Percentiles rank a stretch among this genome's conserved stretches.
Evolutionary conservation across 2,888 invertebrate genomes (phyloP).

Genomic region (Periphyllus acericola): DNA sequence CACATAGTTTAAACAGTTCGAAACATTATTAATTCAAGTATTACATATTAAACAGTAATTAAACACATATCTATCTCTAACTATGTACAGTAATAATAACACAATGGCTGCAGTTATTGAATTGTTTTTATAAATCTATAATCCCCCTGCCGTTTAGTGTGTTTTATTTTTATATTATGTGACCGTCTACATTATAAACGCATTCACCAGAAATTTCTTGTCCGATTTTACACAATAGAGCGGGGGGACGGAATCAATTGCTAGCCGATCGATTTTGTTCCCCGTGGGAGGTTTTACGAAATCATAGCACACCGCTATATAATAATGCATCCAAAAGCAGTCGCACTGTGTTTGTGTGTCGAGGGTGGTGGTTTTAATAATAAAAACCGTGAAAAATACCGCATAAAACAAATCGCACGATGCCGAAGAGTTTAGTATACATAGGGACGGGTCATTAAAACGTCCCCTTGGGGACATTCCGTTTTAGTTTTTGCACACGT

Average conservation of each 20-base stretch:
- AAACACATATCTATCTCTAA: not conserved
- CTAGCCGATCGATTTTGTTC: conserved; percentile 31
- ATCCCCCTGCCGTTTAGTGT: not conserved
- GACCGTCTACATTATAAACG: not conserved
- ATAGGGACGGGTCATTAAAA: conserved; percentile 33
- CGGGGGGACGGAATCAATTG: not conserved
- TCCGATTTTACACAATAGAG: not conserved
- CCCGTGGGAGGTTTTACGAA: conserved; percentile 25
- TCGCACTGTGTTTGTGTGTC: too few relatives aligned
- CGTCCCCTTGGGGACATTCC: conserved; percentile 33
- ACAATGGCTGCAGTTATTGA: not conserved
- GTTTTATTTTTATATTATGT: not conserved
- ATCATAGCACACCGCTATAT: conserved; percentile 3
- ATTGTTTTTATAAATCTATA: not conserved
- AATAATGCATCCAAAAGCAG: conserved; percentile 25
- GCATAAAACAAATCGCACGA: conserved; percentile 32
- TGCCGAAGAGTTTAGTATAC: not conserved
- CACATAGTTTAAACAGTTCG: not conserved
- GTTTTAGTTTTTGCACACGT: not conserved
- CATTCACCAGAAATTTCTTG: conserved; percentile 3
- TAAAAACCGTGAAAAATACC: conserved; percentile 26
- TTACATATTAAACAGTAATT: not conserved
- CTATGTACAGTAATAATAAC: not conserved
- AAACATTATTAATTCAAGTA: not conserved
- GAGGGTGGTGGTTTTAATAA: conserved; percentile 5